These are phyloP conservation scores for Serranochromis macrocephalus DNA, from an alignment of 2,113 vertebrate genomes.

Conservation along the genomic window DNA sequence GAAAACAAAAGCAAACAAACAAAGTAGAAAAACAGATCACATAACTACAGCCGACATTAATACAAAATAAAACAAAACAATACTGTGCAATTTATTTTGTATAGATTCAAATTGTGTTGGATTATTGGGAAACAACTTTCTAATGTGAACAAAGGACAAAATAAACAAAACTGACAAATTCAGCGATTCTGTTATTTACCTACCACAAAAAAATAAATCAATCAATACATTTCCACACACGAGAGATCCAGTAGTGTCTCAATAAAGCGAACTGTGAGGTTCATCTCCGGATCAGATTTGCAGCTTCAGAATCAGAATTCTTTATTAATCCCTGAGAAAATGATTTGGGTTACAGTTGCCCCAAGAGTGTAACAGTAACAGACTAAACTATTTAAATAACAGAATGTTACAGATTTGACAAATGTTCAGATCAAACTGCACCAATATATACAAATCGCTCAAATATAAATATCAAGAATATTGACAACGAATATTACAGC, in stretches of 20 bases:
- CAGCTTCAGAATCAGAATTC: not conserved
- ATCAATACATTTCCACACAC: not conserved
- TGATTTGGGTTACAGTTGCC: not conserved
- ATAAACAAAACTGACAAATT: not conserved
- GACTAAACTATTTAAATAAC: fast-evolving
- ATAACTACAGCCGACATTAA: not conserved
- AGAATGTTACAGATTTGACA: not conserved
- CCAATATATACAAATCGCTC: not conserved
- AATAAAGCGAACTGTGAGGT: not conserved
- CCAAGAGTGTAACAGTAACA: not conserved
- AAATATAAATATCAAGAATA: not conserved
- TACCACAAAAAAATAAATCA: not conserved
- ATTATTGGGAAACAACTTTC: not conserved
- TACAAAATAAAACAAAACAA: not conserved
- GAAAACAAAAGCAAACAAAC: not conserved
- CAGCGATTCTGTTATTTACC: not conserved
- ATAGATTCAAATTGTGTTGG: not conserved
- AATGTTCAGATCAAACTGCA: not conserved
- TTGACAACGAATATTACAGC: fast-evolving
- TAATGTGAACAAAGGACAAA: not conserved
- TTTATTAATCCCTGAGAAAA: not conserved
- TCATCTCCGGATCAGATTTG: not conserved
- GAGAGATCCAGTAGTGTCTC: fast-evolving
- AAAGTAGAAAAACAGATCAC: not conserved
- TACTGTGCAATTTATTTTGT: not conserved